A percentile compares a stretch with the other conserved stretches of the same genome.
Conservation (phyloP, 2,888 invertebrate species). For the Antitype chi region DNA sequence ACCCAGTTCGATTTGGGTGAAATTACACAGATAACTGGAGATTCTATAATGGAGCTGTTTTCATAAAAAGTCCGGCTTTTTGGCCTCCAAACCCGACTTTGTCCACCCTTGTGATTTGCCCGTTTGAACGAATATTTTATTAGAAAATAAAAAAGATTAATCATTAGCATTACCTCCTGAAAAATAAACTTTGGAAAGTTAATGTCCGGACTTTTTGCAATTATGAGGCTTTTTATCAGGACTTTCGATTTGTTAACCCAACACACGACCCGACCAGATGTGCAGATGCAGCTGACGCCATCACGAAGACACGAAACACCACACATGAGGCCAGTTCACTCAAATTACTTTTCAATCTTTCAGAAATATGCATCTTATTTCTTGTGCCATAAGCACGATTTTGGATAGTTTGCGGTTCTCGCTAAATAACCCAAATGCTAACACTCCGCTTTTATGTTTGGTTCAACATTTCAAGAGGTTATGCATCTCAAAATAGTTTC, state of each 20-base stretch:
- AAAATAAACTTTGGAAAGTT: background rate
- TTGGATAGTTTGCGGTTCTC: background rate
- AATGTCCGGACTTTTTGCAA: background rate
- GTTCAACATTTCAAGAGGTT: slow-evolving; percentile 16
- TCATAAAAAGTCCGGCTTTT: no score
- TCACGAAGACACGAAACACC: background rate
- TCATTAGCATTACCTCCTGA: no score
- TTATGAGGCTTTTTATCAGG: background rate
- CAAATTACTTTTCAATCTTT: slow-evolving; percentile 1
- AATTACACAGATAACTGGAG: slow-evolving; percentile 5
- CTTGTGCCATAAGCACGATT: background rate
- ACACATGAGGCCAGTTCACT: background rate
- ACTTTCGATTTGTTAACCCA: background rate
- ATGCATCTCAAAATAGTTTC: slow-evolving; percentile 39
- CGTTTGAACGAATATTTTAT: background rate
- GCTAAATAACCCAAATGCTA: background rate
- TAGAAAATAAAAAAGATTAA: background rate
- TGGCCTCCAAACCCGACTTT: no score
- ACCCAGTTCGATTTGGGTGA: slow-evolving; percentile 12
- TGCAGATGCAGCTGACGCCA: background rate
- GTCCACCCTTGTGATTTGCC: no score
- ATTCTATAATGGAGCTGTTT: background rate
- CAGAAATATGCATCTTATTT: slow-evolving; percentile 13
- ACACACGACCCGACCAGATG: background rate
- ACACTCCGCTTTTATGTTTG: slow-evolving; percentile 14